Conservation (phyloP, 2,888 invertebrate genomes). For the Agelastica alni region DNA sequence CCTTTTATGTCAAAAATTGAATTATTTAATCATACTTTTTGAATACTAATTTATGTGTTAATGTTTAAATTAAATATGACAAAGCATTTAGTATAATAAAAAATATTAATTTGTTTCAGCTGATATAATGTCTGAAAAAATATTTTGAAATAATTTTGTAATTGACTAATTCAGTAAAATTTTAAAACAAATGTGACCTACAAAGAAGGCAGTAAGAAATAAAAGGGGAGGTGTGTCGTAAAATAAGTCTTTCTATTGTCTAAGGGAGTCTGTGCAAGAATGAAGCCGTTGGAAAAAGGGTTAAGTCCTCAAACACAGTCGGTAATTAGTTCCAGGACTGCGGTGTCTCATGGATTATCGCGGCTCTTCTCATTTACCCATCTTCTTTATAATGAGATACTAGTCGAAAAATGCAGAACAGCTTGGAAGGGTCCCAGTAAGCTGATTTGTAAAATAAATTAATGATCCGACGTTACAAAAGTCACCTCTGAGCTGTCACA, state of each 20-base stretch:
- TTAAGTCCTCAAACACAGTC: slow-evolving; percentile 44
- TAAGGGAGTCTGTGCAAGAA: slow-evolving; percentile 26
- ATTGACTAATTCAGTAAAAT: slow-evolving; percentile 19
- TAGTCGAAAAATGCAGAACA: slow-evolving; percentile 52
- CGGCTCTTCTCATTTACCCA: slow-evolving; percentile 50
- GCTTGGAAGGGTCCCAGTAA: slow-evolving; percentile 53
- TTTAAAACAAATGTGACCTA: slow-evolving; percentile 39
- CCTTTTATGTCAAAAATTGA: too few relatives aligned
- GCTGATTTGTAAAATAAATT: slow-evolving; percentile 59
- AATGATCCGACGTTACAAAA: slow-evolving; percentile 56
- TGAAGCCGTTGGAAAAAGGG: slow-evolving; percentile 44
- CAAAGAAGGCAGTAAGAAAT: slow-evolving; percentile 32
- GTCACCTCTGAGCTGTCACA: slow-evolving; percentile 57
- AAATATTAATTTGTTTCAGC: too few relatives aligned
- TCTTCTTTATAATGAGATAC: slow-evolving; percentile 52
- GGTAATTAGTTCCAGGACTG: slow-evolving; percentile 51
- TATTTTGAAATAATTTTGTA: not conserved
- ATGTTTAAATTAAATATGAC: too few relatives aligned
- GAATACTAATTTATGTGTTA: too few relatives aligned
- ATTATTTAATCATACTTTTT: too few relatives aligned
- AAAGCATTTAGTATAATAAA: too few relatives aligned
- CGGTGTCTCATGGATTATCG: slow-evolving; percentile 53
- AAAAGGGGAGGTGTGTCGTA: slow-evolving; percentile 30
- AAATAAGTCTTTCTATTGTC: slow-evolving; percentile 37
- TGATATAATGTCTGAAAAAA: too few relatives aligned